Base-by-base conservation (phyloP, 2,113 vertebrate genomes). In the Cyprinodon brontotheroides region DNA sequence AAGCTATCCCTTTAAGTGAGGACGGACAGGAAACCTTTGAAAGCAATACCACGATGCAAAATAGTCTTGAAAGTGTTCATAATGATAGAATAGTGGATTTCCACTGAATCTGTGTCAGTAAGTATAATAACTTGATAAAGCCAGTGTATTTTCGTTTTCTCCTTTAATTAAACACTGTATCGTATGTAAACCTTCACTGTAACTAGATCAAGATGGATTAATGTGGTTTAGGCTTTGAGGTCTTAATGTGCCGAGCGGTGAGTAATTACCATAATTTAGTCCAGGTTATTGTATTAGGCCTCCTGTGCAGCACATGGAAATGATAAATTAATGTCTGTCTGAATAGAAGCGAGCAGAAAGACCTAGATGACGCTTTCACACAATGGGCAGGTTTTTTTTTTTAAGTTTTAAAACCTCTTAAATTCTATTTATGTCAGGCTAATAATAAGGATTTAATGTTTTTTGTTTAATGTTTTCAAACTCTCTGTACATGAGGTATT, bases 1-100 rank as follows among this genome's bases (percentile, higher is more conserved):
- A n/a, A n/a, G 17, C 50, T n/a, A 57, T 57, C 50, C 17, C 20
- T 57, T 57, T 0, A 43, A 47, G 43, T 60, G 53, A 78, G 48
- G 59, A 60, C 59, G 67, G 68, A 70, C 40, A 13, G 41, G n/a
- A 2, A 36, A 76, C 43, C 53, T 80, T 38, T 72, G 66, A 80
- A 39, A 84, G 85, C 87, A 89, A 87, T 82, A 87, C 2, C 1
- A 72, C 57, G 57, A 29, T 36, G 62, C 53, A 47, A 20, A 40
- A 61, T 40, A 38, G 9, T 37, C 29, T 41, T 47, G n/a, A 72
- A 80, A 57, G 57, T 77, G 50, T 29, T 57, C 11, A 48, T 75
- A 85, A 76, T 61, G 53, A 75, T 39, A 68, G 40, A n/a, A 78
- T 43, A 59, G 47, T 10, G 62, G 61, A 60, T 50, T 75, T 50